Base-by-base conservation (phyloP, 2,888 invertebrate species). In the Andrena marginata region DNA sequence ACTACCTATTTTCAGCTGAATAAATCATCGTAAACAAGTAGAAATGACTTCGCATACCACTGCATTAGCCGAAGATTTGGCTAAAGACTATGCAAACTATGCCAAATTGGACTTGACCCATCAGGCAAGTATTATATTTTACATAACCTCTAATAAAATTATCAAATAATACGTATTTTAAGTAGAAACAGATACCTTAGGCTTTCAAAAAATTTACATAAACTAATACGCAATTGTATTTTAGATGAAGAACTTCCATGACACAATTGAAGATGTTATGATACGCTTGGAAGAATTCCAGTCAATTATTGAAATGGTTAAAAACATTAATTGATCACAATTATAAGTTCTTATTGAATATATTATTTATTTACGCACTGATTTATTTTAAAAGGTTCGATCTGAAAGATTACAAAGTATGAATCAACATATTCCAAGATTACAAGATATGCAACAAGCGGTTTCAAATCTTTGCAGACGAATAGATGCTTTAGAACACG, bases 221-320 rank as follows among this genome's bases (percentile, higher is more conserved):
- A 71, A 72, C 10, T 26, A 83, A 70, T n/a, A 0, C n/a, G 33
- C 60, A 8, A 29, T 73, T 42, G 8, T 29, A n/a, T 90, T 90
- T 16, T 82, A 94, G 94, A 87, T 94, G 76, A 92, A 89, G 83
- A 89, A 86, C 69, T 89, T 94, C 42, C 91, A 93, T 33, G 93
- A 94, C 31, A 89, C 92, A 1, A 89, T 94, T 23, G 94, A 94
- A 67, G 94, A 94, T 81, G 94, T 94, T 89, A 91, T 94, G 87
- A 93, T 93, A 69, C 90, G 94, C n/a, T 87, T 94, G 23, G 94
- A 94, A 85, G 94, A 94, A 83, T 94, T 94, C 79, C 93, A 93
- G 71, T 94, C 93, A 2, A 92, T 94, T 49, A 90, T 94, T 72
- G 91, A 92, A 88, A 94, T 94, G 94, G 94, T 94, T 72, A 80